Evolutionary conservation across 1,140 invertebrate species (phyloP).

Genomic region (Tachypleus tridentatus): DNA sequence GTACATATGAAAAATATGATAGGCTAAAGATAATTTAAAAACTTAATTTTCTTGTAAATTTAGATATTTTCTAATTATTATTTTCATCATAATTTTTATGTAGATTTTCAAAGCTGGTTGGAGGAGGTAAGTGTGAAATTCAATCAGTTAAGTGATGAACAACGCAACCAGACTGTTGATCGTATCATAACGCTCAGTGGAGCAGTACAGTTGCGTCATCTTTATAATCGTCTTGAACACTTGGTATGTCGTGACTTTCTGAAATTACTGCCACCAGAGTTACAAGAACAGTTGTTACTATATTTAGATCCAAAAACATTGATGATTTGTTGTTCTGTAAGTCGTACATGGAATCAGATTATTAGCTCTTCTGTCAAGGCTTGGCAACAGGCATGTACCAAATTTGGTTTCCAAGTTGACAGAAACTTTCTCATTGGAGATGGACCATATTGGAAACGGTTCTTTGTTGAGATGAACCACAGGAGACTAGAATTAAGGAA

Average conservation of each 20-base stretch:
- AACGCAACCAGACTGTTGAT: constrained; percentile 16
- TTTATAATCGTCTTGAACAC: constrained; percentile 7
- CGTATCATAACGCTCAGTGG: constrained; percentile 15
- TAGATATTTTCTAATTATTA: too few species aligned
- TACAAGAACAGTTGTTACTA: constrained; percentile 13
- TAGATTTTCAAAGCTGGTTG: constrained; percentile 16
- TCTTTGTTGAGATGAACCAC: constrained; percentile 16
- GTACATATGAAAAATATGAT: too few species aligned
- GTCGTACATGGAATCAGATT: constrained; percentile 15
- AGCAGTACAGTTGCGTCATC: constrained; percentile 10
- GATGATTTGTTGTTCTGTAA: constrained; percentile 12
- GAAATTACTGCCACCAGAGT: constrained; percentile 14
- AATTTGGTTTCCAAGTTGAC: constrained; percentile 8
- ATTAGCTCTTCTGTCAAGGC: constrained; percentile 13
- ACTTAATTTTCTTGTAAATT: too few species aligned
- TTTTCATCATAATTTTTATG: neutral
- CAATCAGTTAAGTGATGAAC: constrained; percentile 9
- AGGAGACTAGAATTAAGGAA: constrained; percentile 12
- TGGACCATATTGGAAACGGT: constrained; percentile 17
- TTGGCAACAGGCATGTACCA: constrained; percentile 12
- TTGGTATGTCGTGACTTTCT: constrained; percentile 16
- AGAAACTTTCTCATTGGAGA: constrained; percentile 10
- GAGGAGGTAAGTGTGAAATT: constrained; percentile 9
- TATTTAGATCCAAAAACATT: constrained; percentile 16
- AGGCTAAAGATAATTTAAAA: too few species aligned